phyloP scores from a whole-genome alignment of 2,113 vertebrate species.

The Phaetusa simplex region DNA sequence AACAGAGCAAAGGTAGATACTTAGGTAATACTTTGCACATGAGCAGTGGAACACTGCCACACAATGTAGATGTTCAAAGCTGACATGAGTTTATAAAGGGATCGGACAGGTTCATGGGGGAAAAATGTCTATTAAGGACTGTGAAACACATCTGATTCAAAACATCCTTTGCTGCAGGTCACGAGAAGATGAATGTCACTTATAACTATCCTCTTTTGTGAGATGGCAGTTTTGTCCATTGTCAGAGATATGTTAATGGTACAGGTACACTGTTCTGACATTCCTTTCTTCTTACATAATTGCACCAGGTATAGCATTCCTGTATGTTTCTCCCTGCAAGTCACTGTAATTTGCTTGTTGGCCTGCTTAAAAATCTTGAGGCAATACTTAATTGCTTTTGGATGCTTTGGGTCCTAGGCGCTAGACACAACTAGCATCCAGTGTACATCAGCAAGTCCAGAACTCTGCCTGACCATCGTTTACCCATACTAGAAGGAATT shows the following conservation, averaged over 20 bases:
- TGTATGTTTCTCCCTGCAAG: not conserved
- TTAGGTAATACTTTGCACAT: not conserved
- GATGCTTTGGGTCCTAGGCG: not conserved
- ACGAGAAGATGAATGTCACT: not conserved
- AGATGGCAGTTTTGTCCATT: not conserved
- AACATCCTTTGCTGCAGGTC: not conserved
- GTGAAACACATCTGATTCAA: not conserved
- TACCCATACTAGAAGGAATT: not conserved
- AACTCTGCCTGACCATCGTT: not conserved
- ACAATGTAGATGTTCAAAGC: not conserved
- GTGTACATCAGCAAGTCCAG: not conserved
- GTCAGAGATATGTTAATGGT: not conserved
- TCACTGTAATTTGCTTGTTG: not conserved
- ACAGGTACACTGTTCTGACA: not conserved
- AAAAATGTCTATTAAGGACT: not conserved
- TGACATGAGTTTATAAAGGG: not conserved
- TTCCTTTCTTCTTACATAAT: not conserved
- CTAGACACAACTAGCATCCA: not conserved
- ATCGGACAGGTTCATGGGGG: not conserved
- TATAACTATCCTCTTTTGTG: not conserved
- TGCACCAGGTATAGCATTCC: not conserved
- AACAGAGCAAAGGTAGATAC: not conserved
- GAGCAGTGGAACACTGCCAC: not conserved
- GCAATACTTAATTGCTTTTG: not conserved
- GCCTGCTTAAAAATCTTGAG: not conserved